Percentiles rank a stretch among this genome's conserved stretches.
These are phyloP conservation scores for Seira ritae DNA, from an alignment of 2,888 invertebrate genomes.

Conservation along the genomic window DNA sequence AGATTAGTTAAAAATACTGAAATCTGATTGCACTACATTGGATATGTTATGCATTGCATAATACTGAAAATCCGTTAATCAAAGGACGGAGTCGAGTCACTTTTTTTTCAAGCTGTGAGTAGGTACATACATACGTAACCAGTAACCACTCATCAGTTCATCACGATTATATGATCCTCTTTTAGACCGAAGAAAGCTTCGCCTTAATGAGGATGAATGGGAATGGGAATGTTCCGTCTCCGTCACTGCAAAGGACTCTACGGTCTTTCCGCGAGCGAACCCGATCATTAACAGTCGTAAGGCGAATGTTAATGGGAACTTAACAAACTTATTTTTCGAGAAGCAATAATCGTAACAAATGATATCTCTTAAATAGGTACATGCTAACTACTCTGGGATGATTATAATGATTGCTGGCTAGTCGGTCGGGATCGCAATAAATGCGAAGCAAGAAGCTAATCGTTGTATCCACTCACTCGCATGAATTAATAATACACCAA, in stretches of 20 bases:
- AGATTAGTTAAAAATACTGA: neutral
- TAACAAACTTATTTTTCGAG: constrained; percentile 45
- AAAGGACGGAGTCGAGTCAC: neutral
- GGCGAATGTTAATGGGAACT: constrained; percentile 40
- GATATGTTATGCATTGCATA: too few relatives aligned
- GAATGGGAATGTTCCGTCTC: too few relatives aligned
- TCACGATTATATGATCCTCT: constrained; percentile 13
- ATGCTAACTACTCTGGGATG: neutral
- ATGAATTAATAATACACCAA: too few relatives aligned
- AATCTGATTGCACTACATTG: neutral
- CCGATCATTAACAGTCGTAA: constrained; percentile 44
- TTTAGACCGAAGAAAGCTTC: neutral
- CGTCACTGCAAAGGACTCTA: neutral
- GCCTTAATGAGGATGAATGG: constrained; percentile 34
- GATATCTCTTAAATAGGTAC: constrained; percentile 15
- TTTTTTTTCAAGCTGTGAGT: neutral
- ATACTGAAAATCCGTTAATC: neutral
- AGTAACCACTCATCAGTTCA: neutral
- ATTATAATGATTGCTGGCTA: neutral
- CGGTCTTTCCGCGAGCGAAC: neutral
- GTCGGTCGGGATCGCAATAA: neutral
- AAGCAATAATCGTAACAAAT: constrained; percentile 23
- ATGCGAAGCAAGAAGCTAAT: neutral
- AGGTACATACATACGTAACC: neutral
- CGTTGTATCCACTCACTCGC: too few relatives aligned